phyloP scores from a whole-genome alignment of 2,888 invertebrate genomes.

The Agrotis segetum region DNA sequence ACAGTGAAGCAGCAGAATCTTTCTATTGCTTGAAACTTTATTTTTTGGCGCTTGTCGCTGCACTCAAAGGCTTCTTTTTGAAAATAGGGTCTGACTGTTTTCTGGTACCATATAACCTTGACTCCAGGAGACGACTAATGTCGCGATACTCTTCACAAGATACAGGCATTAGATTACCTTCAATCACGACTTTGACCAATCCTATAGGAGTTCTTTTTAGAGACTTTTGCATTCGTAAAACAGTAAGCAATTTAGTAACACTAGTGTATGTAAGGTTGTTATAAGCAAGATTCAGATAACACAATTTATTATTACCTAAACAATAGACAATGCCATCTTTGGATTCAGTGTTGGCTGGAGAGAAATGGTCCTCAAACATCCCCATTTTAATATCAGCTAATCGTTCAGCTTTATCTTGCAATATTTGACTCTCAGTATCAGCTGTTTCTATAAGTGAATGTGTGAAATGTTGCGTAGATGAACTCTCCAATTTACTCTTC shows the following conservation, averaged over 20 bases:
- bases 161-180: conserved; percentile 77
- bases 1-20: neutral
- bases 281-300: conserved; percentile 77
- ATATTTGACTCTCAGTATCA: neutral
- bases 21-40: too few relatives aligned
- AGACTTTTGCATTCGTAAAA: conserved; percentile 73
- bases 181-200: conserved; percentile 74
- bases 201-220: conserved; percentile 73
- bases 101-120: neutral
- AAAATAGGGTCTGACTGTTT: fast-evolving
- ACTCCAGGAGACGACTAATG: conserved; percentile 65
- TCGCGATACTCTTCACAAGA: conserved; percentile 70
- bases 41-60: neutral
- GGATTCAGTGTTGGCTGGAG: conserved; percentile 55
- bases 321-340: conserved; percentile 68
- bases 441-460: neutral
- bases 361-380: conserved; percentile 72
- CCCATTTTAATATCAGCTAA: conserved; percentile 68
- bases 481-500: neutral
- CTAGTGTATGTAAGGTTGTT: conserved; percentile 73
- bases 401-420: conserved; percentile 69
- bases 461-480: neutral
- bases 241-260: conserved; percentile 70
- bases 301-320: conserved; percentile 75
- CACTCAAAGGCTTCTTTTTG: neutral